phyloP scores from a whole-genome alignment of 2,797 vertebrate species.

The Molossus molossus region DNA sequence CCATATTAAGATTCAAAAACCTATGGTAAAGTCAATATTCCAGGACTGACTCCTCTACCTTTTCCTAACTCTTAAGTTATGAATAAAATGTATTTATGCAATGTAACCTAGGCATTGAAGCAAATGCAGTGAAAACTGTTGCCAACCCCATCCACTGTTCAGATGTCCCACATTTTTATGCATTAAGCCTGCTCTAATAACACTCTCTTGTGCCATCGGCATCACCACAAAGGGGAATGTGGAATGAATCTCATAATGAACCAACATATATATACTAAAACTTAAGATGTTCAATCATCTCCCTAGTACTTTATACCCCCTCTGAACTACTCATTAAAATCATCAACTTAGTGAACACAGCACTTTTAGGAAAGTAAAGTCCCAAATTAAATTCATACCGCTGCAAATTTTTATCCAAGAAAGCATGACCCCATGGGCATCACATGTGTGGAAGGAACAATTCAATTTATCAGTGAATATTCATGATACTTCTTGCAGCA shows the following conservation, averaged over 20 bases:
- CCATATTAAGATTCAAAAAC: conserved; percentile 27
- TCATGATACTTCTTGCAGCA: neutral
- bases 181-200: neutral
- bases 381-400: neutral
- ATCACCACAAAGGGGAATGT: neutral
- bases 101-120: neutral
- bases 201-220: neutral
- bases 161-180: neutral
- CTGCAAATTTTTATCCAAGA: neutral
- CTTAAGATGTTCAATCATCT: neutral
- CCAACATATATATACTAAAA: neutral
- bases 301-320: neutral
- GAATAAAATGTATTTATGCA: neutral
- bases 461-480: neutral
- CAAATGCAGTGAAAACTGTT: neutral
- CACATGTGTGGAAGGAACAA: neutral
- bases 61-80: neutral
- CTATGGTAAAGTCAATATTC: neutral
- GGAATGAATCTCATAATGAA: neutral
- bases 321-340: neutral
- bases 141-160: too few species aligned
- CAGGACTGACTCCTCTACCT: neutral
- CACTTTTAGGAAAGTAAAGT: neutral
- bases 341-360: neutral
- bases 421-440: neutral